A percentile compares a stretch with the other conserved stretches of the same genome.
Evolutionary conservation across 2,113 vertebrate species (phyloP).

Genomic region (Prolemur simus): DNA sequence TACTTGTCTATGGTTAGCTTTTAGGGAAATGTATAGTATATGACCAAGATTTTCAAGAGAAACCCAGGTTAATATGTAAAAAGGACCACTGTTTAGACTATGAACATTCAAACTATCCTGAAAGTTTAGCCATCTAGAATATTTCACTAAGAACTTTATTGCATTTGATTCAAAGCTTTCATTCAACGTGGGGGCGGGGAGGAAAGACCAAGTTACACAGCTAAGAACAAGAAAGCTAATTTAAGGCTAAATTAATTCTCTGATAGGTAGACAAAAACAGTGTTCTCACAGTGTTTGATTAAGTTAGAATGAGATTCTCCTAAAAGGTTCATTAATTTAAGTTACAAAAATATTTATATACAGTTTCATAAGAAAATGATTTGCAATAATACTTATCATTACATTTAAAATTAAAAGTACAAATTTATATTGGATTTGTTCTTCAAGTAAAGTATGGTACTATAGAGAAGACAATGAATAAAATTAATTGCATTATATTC

Average conservation of each 20-base stretch:
- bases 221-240: neutral
- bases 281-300: neutral
- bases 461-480: neutral
- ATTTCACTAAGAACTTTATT: neutral
- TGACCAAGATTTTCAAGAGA: neutral
- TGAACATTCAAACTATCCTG: neutral
- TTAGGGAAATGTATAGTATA: neutral
- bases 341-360: slow-evolving; percentile 6
- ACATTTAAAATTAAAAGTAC: slow-evolving; percentile 6
- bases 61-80: neutral
- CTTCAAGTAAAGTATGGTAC: neutral
- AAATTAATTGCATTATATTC: neutral
- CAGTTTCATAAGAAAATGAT: slow-evolving; percentile 24
- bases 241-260: neutral
- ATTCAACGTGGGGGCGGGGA: neutral
- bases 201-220: neutral
- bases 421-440: neutral
- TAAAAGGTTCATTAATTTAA: slow-evolving; percentile 10
- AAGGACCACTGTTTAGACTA: neutral
- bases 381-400: neutral
- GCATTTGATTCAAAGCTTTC: neutral
- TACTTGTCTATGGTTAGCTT: neutral
- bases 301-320: neutral
- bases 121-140: neutral
- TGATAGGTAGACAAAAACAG: neutral